Base-by-base conservation (phyloP, 2,113 vertebrate species). In the Phaethon lepturus region DNA sequence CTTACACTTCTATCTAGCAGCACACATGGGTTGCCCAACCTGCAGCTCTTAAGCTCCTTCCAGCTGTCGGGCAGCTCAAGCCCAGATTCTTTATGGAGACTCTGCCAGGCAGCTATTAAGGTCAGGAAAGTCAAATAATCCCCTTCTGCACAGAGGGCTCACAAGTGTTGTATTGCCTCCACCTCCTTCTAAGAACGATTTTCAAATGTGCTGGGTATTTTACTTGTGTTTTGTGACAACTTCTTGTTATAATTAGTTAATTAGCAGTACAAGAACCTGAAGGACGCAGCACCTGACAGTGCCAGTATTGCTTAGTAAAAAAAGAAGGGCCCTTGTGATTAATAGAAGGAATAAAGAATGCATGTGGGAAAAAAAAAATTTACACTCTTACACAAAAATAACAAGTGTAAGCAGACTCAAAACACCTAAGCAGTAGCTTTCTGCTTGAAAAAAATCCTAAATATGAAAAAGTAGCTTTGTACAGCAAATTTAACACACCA, bases 1-100 rank as follows among this genome's bases (percentile, higher is more conserved):
- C 83, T 33, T 20, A 31, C 38, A 6, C 20, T 69, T 35, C 17
- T 23, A 24, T 5, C 62, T 44, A 31, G 47, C 31, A 84, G 89
- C 31, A 55, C 23, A 35, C 7, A 14, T 0, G 0, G 49, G n/a
- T 40, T 77, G 68, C 31, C 45, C 58, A 38, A 20, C 19, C 45
- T 50, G 52, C 52, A 90, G 19, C 49, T 45, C 68, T 18, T 84
- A 25, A 22, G 17, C 68, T 47, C 63, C 0, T 1, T 25, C 35
- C 55, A 68, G 49, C 28, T 76, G 53, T 9, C 26, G 1, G 66
- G 56, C 47, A 90, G 64, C 83, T 88, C 42, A 40, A 79, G 28
- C 31, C 15, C 44, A 45, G 26, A 68, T 52, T 53, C 77, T 60
- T 59, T 6, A 23, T 2, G 5, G 16, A 79, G 20, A 44, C 26